phyloP scores from a whole-genome alignment of 2,797 vertebrate genomes.

The Gymnoscopelus microlampas region DNA sequence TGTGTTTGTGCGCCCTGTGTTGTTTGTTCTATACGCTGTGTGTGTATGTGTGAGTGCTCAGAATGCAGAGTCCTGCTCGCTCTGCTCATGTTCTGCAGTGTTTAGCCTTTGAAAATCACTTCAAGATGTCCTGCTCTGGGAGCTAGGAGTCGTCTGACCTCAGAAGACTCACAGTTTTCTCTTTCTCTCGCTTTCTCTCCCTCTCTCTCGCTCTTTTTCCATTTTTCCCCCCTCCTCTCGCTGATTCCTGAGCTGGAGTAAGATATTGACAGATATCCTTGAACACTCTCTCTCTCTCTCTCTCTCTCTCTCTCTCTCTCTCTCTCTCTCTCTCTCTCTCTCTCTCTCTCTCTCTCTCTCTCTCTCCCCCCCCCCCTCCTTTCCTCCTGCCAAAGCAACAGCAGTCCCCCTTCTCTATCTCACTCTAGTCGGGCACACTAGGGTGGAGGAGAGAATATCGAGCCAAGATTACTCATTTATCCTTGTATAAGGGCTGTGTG shows the following conservation, averaged over 20 bases:
- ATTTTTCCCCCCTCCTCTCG: too few relatives aligned
- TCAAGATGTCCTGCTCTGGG: conserved; percentile 29
- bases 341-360: background rate
- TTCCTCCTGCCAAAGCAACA: conserved; percentile 37
- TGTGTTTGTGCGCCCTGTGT: conserved; percentile 2
- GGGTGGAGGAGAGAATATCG: conserved; percentile 20
- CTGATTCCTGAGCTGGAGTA: conserved; percentile 17
- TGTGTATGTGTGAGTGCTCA: background rate
- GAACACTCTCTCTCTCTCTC: conserved; percentile 2
- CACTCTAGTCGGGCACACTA: conserved; percentile 18
- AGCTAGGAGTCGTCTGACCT: conserved; percentile 38
- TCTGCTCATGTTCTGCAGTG: conserved; percentile 8
- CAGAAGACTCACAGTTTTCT: conserved; percentile 23
- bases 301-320: background rate
- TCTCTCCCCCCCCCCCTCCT: background rate
- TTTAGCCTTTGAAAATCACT: conserved; percentile 38
- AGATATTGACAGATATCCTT: conserved; percentile 55
- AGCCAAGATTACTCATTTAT: conserved; percentile 43
- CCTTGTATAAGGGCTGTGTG: conserved; percentile 22
- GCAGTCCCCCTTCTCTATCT: conserved; percentile 10
- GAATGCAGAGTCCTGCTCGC: background rate
- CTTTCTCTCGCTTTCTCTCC: conserved; percentile 10
- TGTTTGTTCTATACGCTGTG: background rate
- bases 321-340: background rate
- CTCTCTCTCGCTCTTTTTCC: background rate